Conservation (phyloP, 2,888 invertebrate genomes). For the Cloeon dipterum region DNA sequence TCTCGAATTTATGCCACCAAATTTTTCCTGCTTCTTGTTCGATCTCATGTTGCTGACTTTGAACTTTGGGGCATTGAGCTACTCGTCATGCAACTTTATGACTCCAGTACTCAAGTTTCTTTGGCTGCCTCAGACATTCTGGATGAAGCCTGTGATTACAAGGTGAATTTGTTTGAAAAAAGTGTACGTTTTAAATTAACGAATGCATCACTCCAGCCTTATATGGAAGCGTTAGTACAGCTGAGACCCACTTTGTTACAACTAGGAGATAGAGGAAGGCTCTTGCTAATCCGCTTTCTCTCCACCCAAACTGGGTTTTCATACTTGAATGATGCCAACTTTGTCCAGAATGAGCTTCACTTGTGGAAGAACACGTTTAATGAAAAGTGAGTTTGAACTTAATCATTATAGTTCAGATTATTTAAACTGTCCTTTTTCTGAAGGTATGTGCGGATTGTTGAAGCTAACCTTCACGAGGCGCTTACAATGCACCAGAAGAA, state of each 20-base stretch:
- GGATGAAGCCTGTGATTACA: constrained; percentile 82
- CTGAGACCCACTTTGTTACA: constrained; percentile 42
- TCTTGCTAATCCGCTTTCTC: constrained; percentile 52
- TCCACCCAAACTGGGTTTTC: constrained; percentile 46
- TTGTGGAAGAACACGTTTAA: constrained; percentile 56
- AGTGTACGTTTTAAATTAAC: too few species aligned
- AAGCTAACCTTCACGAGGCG: constrained; percentile 70
- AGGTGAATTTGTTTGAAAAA: too few species aligned
- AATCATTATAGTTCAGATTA: too few species aligned
- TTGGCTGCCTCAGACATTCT: constrained; percentile 59
- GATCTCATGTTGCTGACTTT: constrained; percentile 50
- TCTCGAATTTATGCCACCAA: constrained; percentile 71
- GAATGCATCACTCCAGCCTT: constrained; percentile 33
- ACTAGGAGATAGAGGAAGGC: constrained; percentile 53
- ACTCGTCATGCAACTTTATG: constrained; percentile 64
- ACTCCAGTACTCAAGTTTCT: constrained; percentile 56
- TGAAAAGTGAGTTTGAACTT: constrained; percentile 27
- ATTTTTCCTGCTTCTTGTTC: constrained; percentile 64
- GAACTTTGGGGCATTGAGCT: constrained; percentile 63
- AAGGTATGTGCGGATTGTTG: constrained; percentile 71
- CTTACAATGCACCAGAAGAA: constrained; percentile 62
- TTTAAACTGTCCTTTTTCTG: constrained; percentile 3
- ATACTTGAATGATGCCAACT: constrained; percentile 32
- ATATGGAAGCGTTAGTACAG: constrained; percentile 50
- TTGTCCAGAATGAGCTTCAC: constrained; percentile 46